Percentiles rank a stretch among this genome's conserved stretches.
Evolutionary conservation across 1,140 invertebrate genomes (phyloP).

Genomic region (Cecropterus lyciades): DNA sequence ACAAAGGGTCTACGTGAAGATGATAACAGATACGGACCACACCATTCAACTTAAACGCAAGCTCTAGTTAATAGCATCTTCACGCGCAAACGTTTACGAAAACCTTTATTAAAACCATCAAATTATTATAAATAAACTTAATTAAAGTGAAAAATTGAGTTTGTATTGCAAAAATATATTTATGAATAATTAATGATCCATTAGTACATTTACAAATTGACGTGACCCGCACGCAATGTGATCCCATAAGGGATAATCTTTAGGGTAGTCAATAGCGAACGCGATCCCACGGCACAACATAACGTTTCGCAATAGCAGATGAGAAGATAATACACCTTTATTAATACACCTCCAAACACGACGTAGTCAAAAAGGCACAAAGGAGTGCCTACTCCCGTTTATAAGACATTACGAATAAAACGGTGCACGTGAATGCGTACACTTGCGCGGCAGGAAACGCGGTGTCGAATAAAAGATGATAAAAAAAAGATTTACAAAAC

Average conservation of each 20-base stretch:
- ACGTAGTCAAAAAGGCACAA: conserved; percentile 78
- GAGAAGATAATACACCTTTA: conserved; percentile 72
- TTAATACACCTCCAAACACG: conserved; percentile 72
- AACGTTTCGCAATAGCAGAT: conserved; percentile 52
- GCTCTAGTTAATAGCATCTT: no score
- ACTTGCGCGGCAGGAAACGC: conserved; percentile 76
- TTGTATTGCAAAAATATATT: no score
- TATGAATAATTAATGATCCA: no score
- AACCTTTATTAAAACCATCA: no score
- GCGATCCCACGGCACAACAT: conserved; percentile 61
- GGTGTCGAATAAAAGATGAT: conserved; percentile 72
- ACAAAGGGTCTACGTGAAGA: no score
- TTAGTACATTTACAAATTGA: no score
- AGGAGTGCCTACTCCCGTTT: conserved; percentile 61
- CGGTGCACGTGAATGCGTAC: conserved; percentile 63
- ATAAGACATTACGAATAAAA: conserved; percentile 63
- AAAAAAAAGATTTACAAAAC: conserved; percentile 69
- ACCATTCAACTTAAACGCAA: no score
- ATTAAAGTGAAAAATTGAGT: no score
- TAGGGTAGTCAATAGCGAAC: conserved; percentile 38
- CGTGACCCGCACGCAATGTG: not conserved
- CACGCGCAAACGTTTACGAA: no score
- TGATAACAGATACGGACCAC: no score
- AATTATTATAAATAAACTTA: no score
- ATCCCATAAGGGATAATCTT: conserved; percentile 37